Percentiles rank a stretch among this genome's conserved stretches.
Conservation (phyloP, 64 coral and sea anemone species). For the Stichodactyla mertensii region DNA sequence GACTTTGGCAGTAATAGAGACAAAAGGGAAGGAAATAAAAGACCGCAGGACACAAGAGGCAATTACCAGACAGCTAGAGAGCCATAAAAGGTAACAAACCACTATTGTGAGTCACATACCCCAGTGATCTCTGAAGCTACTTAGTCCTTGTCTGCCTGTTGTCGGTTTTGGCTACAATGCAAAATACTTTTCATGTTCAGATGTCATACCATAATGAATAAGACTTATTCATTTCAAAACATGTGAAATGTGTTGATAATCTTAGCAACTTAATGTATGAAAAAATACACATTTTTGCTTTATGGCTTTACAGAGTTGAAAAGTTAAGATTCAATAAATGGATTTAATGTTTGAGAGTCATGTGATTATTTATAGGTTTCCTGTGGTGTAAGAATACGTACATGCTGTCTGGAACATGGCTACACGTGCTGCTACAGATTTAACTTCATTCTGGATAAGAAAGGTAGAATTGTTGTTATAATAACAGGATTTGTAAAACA, state of each 20-base stretch:
- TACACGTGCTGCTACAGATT: constrained; percentile 53
- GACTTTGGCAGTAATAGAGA: too few species aligned
- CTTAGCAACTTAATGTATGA: too few species aligned
- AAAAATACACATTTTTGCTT: too few species aligned
- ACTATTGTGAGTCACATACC: not conserved
- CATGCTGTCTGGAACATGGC: constrained; percentile 55
- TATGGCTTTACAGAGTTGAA: too few species aligned
- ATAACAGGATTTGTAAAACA: not conserved
- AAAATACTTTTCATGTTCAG: not conserved
- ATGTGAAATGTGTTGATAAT: too few species aligned
- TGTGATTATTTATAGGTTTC: not conserved
- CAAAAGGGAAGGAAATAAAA: too few species aligned
- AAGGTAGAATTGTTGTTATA: not conserved
- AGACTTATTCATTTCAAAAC: too few species aligned
- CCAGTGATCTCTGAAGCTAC: constrained; percentile 13
- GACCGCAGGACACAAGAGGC: too few species aligned
- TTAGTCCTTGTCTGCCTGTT: not conserved
- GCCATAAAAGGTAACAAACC: too few species aligned
- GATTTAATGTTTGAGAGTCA: not conserved
- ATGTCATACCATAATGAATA: too few species aligned
- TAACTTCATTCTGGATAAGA: constrained; percentile 27
- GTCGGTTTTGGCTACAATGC: not conserved
- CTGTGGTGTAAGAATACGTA: constrained; percentile 9
- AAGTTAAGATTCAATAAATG: too few species aligned
- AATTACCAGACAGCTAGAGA: too few species aligned